Evolutionary conservation across 2,797 vertebrate species (phyloP).

Genomic region (Enteromius argenteus): DNA sequence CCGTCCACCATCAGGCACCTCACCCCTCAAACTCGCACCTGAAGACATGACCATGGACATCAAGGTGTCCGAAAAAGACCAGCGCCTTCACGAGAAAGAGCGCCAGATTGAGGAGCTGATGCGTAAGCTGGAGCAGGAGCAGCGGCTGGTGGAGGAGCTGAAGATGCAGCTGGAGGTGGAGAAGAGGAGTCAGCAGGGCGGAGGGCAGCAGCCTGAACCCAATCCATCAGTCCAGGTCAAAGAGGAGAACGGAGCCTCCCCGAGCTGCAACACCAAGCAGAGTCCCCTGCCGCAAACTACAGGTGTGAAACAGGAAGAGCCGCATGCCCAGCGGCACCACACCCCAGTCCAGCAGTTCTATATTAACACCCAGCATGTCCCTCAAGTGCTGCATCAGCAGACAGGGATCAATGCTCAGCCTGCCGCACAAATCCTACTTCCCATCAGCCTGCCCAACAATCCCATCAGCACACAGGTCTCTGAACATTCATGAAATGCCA

Average conservation of each 20-base stretch:
- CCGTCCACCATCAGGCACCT: slow-evolving; percentile 56
- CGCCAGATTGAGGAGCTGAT: slow-evolving; percentile 95
- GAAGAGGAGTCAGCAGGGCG: slow-evolving; percentile 85
- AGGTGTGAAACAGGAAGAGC: slow-evolving; percentile 83
- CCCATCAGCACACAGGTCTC: slow-evolving; percentile 79
- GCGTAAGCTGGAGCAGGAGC: slow-evolving; percentile 93
- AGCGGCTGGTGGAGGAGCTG: slow-evolving; percentile 93
- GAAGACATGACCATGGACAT: slow-evolving; percentile 75
- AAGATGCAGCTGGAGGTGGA: slow-evolving; percentile 96
- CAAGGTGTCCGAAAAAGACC: slow-evolving; percentile 84
- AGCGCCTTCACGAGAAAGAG: slow-evolving; percentile 94
- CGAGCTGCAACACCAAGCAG: slow-evolving; percentile 64
- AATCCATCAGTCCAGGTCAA: slow-evolving; percentile 76
- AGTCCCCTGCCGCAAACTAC: slow-evolving; percentile 67
- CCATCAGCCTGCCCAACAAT: slow-evolving; percentile 81
- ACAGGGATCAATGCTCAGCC: slow-evolving; percentile 78
- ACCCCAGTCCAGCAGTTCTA: slow-evolving; percentile 64
- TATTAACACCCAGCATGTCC: slow-evolving; percentile 74
- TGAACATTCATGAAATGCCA: background rate
- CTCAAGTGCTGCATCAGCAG: slow-evolving; percentile 74
- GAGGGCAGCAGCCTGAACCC: slow-evolving; percentile 62
- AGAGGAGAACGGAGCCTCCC: slow-evolving; percentile 75
- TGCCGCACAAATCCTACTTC: slow-evolving; percentile 83
- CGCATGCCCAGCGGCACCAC: slow-evolving; percentile 57
- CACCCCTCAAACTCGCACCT: slow-evolving; percentile 66